Evolutionary conservation across 2,797 vertebrate genomes (phyloP), one percentile per base, ranked within the genome.

Genomic region (Eulemur albifrons): DNA sequence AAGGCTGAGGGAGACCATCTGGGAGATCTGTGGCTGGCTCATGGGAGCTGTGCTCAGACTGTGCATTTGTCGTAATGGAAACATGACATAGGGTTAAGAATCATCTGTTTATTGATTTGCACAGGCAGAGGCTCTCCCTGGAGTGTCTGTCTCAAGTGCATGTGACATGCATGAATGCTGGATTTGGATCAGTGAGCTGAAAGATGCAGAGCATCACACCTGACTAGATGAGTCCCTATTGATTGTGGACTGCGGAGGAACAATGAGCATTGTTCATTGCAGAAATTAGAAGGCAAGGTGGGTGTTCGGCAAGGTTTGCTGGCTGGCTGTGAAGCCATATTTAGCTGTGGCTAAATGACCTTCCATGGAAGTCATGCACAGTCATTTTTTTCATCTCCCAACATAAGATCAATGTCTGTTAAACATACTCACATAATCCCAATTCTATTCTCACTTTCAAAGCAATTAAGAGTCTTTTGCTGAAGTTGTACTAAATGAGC

Each of bases 381-480:
- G 35, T 69, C 20, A 4, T 59, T 83, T 93, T 88, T 83, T 61
- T 54, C 0, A 15, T 87, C 45, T 90, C 35, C 17, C 43, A 45
- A 65, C 6, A 38, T 88, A 76, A 94, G 57, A 88, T 88, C 79
- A 83, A 13, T 54, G 17, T 76, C 83, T 92, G 63, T 86, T 93
- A 67, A 88, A 94, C 18, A 79, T 8, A 76, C 72, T 79, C 77
- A 54, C 59, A 77, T 32, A 85, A 90, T 75, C 21, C 70, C 50
- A 81, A 65, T 40, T 86, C 67, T 63, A 5, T 27, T 67, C 40
- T 93, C 72, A 95, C 38, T 90, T 84, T 84, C 70, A 94, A 69
- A 93, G 88, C 81, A 82, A 45, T 89, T 88, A 91, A 83, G 57
- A 70, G 27, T 76, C 77, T 86, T 70, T 50, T 38, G 12, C 38